Base-by-base conservation (phyloP, 2,113 vertebrate genomes). In the Dendrocopos noguchii region DNA sequence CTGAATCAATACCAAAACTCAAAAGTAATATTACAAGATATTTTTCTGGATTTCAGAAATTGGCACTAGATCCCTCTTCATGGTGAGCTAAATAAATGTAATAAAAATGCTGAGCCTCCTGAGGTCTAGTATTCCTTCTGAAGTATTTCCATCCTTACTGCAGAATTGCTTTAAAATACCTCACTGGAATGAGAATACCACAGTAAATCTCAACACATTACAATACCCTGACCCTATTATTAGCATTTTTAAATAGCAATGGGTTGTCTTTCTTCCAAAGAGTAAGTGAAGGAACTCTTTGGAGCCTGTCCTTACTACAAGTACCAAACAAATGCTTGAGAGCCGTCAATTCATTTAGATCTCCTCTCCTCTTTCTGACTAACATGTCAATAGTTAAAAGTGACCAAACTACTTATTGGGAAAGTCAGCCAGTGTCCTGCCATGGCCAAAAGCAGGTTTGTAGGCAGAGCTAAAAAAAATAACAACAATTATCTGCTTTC, bases 81-180 rank as follows among this genome's bases (percentile, higher is more conserved):
- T 56, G 94, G 95, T 87, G 89, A 95, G 74, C 76, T 85, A 86
- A 95, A 96, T 95, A 96, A 88, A 91, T 90, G 76, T 85, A 97
- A 97, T 97, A 95, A 97, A 95, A 97, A 86, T 4, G 70, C 65
- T 96, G 92, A 97, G 95, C 95, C 93, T 89, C 67, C 84, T 53
- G 44, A 94, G 47, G 80, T 89, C 80, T 93, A 95, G 44, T 90
- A 90, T 92, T 97, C 93, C 57, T 97, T 91, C 72, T 55, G 61
- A 95, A 95, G 74, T 85, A 93, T 94, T 91, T 91, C 71, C 89
- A 85, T 93, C 84, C 83, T 95, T 97, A 96, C 31, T 95, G 68
- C 57, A 95, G 91, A 97, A 94, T 90, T 91, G 87, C 88, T 96
- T 96, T 92, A 84, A 93, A 96, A 96, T 94, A 88, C 92, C 90